A percentile compares a stretch with the other conserved stretches of the same genome.
Conservation (phyloP, 1,140 invertebrate species). For the Brachionus calyciflorus region DNA sequence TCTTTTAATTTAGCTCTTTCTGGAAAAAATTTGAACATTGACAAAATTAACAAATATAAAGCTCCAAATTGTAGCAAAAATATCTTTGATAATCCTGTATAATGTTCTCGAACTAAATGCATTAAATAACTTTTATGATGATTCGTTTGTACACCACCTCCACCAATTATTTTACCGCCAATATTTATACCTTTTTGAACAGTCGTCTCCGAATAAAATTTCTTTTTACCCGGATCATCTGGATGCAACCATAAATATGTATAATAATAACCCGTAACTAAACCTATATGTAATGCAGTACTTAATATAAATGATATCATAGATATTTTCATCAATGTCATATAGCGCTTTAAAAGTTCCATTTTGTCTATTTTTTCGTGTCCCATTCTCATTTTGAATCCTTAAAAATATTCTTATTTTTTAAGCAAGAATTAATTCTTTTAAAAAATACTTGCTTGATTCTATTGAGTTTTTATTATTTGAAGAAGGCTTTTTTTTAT, state of each 20-base stretch:
- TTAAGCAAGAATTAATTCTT: no score
- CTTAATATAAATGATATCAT: slow-evolving; percentile 42
- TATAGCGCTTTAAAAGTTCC: slow-evolving; percentile 18
- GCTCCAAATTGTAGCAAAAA: slow-evolving; percentile 29
- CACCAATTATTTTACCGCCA: slow-evolving; percentile 21
- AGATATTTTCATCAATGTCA: slow-evolving; percentile 13
- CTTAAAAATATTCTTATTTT: background rate
- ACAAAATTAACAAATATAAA: slow-evolving; percentile 32
- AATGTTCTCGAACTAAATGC: slow-evolving; percentile 39
- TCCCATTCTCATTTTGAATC: background rate
- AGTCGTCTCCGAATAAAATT: slow-evolving; percentile 35
- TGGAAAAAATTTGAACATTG: slow-evolving; percentile 42
- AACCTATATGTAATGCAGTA: slow-evolving; percentile 26
- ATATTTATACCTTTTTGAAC: slow-evolving; percentile 13
- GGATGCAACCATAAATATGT: slow-evolving; percentile 28
- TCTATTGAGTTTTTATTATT: no score
- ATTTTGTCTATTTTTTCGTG: slow-evolving; percentile 27
- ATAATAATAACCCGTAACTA: slow-evolving; percentile 27
- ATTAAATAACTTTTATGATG: slow-evolving; percentile 45
- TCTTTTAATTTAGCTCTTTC: slow-evolving; percentile 44
- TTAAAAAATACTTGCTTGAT: no score
- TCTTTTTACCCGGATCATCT: slow-evolving; percentile 35
- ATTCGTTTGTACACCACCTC: slow-evolving; percentile 43
- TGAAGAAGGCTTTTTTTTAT: background rate
- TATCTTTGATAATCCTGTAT: slow-evolving; percentile 11